Conservation (phyloP, 2,113 vertebrate genomes). For the Peromyscus polionotus region DNA sequence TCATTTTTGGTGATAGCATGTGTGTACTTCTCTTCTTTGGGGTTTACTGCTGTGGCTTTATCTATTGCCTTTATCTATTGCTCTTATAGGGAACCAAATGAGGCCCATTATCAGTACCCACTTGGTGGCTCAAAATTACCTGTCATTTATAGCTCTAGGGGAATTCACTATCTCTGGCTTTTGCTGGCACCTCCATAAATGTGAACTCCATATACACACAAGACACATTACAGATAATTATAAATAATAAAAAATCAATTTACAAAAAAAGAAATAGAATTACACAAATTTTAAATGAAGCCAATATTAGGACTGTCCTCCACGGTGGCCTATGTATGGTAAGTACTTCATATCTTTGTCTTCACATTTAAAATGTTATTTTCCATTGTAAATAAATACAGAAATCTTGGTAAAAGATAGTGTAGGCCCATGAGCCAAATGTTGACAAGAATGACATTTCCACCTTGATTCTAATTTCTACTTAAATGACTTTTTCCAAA, state of each 20-base stretch:
- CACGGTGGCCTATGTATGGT: not conserved
- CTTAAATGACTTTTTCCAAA: conserved; percentile 59
- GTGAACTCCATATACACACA: accelerated
- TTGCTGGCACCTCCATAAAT: not conserved
- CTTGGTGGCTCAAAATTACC: not conserved
- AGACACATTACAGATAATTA: not conserved
- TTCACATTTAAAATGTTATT: conserved; percentile 63
- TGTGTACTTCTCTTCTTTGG: no score
- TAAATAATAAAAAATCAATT: not conserved
- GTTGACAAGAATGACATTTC: conserved; percentile 72
- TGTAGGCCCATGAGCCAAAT: conserved; percentile 52
- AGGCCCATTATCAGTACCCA: not conserved
- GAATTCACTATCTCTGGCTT: not conserved
- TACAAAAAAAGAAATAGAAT: not conserved
- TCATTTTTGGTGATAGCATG: no score
- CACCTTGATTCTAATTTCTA: conserved; percentile 68
- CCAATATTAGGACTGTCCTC: not conserved
- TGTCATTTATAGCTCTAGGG: not conserved
- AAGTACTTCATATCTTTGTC: not conserved
- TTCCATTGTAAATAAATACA: conserved; percentile 60
- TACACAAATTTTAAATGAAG: conserved; percentile 41
- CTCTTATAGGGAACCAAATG: not conserved
- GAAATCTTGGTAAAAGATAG: conserved; percentile 66
- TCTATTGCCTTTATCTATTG: no score
- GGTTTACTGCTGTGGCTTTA: no score